Evolutionary conservation across 2,113 vertebrate genomes (phyloP).

Genomic region (Lipotes vexillifer): DNA sequence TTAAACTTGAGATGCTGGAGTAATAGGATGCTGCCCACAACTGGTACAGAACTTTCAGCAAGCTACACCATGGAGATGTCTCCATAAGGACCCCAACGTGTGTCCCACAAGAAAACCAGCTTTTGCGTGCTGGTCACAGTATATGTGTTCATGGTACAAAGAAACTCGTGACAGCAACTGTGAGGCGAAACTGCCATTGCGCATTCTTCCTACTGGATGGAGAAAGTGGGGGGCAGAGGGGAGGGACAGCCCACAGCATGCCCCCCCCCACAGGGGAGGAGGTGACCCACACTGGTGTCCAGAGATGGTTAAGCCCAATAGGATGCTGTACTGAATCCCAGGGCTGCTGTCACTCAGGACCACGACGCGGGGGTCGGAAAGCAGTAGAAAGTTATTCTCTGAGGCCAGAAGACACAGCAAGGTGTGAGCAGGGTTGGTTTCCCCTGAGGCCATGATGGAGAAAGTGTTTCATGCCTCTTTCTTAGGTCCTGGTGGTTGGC

Average conservation of each 20-base stretch:
- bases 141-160: background rate
- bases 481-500: background rate
- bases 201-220: background rate
- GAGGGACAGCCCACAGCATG: no score
- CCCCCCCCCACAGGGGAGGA: no score
- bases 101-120: background rate
- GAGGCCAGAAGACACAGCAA: background rate
- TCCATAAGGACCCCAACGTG: accelerated
- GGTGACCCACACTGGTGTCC: no score
- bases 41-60: background rate
- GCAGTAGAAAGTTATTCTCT: background rate
- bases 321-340: accelerated
- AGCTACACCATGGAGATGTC: accelerated
- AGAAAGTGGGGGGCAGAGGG: no score
- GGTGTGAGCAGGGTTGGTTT: background rate
- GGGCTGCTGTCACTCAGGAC: background rate
- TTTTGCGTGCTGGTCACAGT: no score
- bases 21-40: accelerated
- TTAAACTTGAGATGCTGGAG: no score
- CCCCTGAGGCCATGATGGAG: background rate
- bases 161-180: background rate
- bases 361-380: accelerated
- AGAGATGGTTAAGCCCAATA: accelerated
- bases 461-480: no score
- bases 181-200: accelerated